phyloP scores from a whole-genome alignment of 2,113 vertebrate genomes.

The Erinaceus europaeus region DNA sequence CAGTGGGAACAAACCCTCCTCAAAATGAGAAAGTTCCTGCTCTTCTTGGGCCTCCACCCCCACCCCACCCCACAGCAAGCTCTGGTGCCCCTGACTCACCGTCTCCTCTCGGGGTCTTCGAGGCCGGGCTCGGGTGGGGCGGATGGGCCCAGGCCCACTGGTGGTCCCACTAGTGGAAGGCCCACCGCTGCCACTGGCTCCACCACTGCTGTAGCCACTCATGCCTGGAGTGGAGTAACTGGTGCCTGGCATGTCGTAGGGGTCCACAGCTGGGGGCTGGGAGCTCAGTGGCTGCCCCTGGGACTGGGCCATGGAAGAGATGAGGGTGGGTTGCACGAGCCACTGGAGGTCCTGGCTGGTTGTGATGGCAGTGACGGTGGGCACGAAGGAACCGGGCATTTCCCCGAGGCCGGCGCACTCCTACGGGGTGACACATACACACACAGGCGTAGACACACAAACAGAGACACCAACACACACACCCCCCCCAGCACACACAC shows the following conservation, averaged over 20 bases:
- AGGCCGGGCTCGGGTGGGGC: conserved; percentile 85
- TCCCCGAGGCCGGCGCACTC: conserved; percentile 89
- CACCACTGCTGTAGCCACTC: conserved; percentile 66
- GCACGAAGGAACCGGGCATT: conserved; percentile 96
- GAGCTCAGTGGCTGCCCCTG: conserved; percentile 81
- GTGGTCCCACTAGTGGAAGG: conserved; percentile 80
- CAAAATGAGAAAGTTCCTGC: background rate
- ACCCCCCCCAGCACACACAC: conserved; percentile 71
- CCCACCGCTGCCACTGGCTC: conserved; percentile 58
- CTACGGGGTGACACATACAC: conserved; percentile 75
- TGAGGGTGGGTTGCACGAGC: conserved; percentile 95
- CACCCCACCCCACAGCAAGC: background rate
- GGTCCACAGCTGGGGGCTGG: conserved; percentile 84
- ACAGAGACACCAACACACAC: conserved; percentile 53
- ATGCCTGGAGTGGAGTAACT: conserved; percentile 87
- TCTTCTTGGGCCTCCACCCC: background rate
- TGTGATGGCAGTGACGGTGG: conserved; percentile 97
- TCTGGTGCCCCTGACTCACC: conserved; percentile 83
- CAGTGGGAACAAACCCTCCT: background rate
- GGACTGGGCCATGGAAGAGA: conserved; percentile 94
- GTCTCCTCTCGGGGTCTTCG: conserved; percentile 90
- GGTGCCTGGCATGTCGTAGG: conserved; percentile 92
- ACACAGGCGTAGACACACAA: conserved; percentile 69
- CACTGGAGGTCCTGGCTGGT: conserved; percentile 98
- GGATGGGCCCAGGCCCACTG: conserved; percentile 80